Percentiles rank a stretch among this genome's conserved stretches.
phyloP scores from a whole-genome alignment of 2,797 vertebrate genomes.

The Setipinna tenuifilis region DNA sequence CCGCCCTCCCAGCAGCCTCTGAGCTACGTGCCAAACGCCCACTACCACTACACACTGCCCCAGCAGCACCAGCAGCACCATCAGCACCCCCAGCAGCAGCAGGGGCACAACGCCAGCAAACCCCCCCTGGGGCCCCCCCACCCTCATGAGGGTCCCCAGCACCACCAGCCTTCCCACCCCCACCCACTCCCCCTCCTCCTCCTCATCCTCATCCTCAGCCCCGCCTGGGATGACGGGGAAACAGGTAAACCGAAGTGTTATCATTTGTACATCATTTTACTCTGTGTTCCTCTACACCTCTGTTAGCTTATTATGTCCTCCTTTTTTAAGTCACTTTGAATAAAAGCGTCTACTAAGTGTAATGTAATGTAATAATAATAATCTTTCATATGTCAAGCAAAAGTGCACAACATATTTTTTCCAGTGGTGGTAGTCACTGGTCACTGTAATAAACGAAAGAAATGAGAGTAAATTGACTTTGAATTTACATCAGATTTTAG shows the following conservation, averaged over 20 bases:
- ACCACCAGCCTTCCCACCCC: slow-evolving; percentile 45
- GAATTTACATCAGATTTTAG: too few species aligned
- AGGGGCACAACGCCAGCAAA: slow-evolving; percentile 37
- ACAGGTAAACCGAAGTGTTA: neutral
- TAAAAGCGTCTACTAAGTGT: too few species aligned
- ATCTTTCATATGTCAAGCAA: too few species aligned
- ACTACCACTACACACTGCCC: slow-evolving; percentile 34
- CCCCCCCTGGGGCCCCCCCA: slow-evolving; percentile 40
- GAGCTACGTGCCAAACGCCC: slow-evolving; percentile 21
- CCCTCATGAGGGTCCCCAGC: slow-evolving; percentile 51
- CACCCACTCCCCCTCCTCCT: slow-evolving; percentile 42
- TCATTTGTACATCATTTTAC: too few species aligned
- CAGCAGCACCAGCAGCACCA: neutral
- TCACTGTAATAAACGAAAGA: too few species aligned
- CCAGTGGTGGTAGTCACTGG: too few species aligned
- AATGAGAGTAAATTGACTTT: too few species aligned
- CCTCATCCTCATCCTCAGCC: slow-evolving; percentile 44
- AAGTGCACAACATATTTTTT: too few species aligned
- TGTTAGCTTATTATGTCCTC: too few species aligned
- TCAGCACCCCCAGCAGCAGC: neutral
- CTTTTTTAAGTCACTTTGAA: too few species aligned
- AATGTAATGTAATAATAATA: too few species aligned
- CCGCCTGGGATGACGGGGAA: neutral
- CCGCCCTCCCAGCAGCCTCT: slow-evolving; percentile 12
- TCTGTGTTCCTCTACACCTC: too few species aligned